phyloP scores from a whole-genome alignment of 2,113 vertebrate genomes.

The Silurus asotus region DNA sequence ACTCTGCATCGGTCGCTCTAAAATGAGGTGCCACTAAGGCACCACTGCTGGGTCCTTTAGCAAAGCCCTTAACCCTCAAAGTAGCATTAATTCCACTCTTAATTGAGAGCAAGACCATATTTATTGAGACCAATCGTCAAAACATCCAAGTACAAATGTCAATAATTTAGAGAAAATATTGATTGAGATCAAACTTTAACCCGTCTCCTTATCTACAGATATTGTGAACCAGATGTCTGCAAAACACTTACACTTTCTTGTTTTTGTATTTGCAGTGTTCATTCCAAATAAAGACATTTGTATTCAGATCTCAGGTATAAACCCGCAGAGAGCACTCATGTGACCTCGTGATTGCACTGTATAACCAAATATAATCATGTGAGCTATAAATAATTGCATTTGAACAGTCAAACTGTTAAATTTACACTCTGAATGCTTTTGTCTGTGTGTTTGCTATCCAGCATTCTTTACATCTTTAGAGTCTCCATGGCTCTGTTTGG shows the following conservation, averaged over 20 bases:
- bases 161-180: not conserved
- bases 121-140: not conserved
- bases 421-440: not conserved
- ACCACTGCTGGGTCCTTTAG: too few species aligned
- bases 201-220: not conserved
- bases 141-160: not conserved
- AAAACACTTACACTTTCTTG: not conserved
- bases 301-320: not conserved
- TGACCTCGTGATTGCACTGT: not conserved
- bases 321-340: not conserved
- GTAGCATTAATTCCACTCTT: not conserved
- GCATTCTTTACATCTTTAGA: not conserved
- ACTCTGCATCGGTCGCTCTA: too few species aligned
- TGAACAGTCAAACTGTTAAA: not conserved
- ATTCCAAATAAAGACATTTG: not conserved
- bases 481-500: constrained; percentile 38
- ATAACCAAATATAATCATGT: not conserved
- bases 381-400: not conserved
- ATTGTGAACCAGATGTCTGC: not conserved
- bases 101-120: not conserved
- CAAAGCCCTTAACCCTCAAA: too few species aligned
- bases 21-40: too few species aligned
- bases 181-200: not conserved
- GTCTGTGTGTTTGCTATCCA: constrained; percentile 13
- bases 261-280: not conserved